A percentile compares a stretch with the other conserved stretches of the same genome.
Evolutionary conservation across 2,797 vertebrate genomes (phyloP).

Genomic region (Pteronotus mesoamericanus): DNA sequence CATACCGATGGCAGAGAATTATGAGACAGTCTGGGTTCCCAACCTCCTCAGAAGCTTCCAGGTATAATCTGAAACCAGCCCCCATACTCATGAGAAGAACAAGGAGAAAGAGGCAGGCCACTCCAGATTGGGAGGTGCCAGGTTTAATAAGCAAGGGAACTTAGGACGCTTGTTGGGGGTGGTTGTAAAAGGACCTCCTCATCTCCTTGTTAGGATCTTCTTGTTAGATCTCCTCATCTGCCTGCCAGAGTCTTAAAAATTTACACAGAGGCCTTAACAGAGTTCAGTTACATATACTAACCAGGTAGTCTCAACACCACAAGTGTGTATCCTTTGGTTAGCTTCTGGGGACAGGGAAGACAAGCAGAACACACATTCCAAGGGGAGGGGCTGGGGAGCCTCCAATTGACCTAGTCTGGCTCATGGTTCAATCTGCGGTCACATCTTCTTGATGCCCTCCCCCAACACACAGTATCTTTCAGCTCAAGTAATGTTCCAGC

Average conservation of each 20-base stretch:
- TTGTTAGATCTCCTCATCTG: not conserved
- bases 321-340: not conserved
- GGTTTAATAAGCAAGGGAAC: not conserved
- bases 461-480: constrained; percentile 22
- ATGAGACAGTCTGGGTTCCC: not conserved
- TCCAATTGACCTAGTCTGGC: not conserved
- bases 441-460: not conserved
- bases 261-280: not conserved
- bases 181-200: not conserved
- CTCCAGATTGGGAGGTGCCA: not conserved
- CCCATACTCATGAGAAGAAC: too few species aligned
- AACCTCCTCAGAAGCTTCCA: not conserved
- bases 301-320: not conserved
- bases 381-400: not conserved
- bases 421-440: accelerated
- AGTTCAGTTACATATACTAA: not conserved
- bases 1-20: constrained; percentile 43
- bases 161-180: not conserved
- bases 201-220: not conserved
- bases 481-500: constrained; percentile 7
- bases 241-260: not conserved
- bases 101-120: not conserved
- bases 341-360: not conserved
- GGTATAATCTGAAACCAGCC: not conserved
- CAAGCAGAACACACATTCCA: not conserved